A percentile compares a stretch with the other conserved stretches of the same genome.
phyloP scores from a whole-genome alignment of 2,113 vertebrate genomes.

The Pampusana beccarii region DNA sequence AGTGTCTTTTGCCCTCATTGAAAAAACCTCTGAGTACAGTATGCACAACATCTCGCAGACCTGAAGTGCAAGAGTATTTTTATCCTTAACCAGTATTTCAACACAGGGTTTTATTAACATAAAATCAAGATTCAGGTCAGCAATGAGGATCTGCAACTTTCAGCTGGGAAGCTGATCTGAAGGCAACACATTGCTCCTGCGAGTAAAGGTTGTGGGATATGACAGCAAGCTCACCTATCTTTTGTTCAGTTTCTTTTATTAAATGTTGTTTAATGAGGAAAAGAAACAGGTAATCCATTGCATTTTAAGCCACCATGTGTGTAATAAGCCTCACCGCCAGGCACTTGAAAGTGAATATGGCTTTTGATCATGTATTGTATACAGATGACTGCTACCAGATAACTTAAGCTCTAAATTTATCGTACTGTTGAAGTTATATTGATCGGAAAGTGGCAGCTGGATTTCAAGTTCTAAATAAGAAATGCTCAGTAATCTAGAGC shows the following conservation, averaged over 20 bases:
- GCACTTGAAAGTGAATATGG: background rate
- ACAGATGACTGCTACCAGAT: background rate
- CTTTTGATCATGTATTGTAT: background rate
- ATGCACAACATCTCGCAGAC: background rate
- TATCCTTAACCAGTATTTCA: background rate
- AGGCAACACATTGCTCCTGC: background rate
- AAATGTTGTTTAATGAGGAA: background rate
- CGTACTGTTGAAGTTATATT: background rate
- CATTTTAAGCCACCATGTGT: background rate
- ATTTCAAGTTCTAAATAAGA: background rate
- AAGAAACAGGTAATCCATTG: background rate
- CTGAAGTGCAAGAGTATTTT: background rate
- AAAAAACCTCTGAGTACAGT: background rate
- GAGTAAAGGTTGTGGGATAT: background rate
- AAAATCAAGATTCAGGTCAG: constrained; percentile 11
- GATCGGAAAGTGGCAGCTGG: constrained; percentile 11
- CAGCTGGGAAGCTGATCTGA: background rate
- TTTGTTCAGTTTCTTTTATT: background rate
- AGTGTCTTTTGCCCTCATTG: background rate
- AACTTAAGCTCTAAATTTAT: constrained; percentile 5
- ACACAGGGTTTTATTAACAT: background rate
- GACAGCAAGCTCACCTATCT: background rate
- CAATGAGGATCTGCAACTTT: background rate
- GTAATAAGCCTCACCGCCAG: background rate
- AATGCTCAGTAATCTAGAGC: background rate